Percentiles rank a stretch among this genome's conserved stretches.
Conservation (phyloP, 2,797 vertebrate genomes). For the Falco rusticolus region DNA sequence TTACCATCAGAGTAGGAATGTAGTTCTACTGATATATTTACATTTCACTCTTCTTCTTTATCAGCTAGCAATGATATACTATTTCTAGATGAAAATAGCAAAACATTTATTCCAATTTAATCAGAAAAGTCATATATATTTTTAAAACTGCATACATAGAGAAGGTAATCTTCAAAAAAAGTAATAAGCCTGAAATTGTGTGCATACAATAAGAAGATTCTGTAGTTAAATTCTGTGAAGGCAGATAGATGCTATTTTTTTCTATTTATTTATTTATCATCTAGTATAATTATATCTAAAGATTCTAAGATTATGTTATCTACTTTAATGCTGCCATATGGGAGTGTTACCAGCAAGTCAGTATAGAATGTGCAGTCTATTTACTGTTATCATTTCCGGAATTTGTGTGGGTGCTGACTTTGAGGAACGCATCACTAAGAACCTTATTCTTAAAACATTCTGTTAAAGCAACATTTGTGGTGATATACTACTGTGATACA, state of each 20-base stretch:
- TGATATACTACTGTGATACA: conserved; percentile 23
- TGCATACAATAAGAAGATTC: background rate
- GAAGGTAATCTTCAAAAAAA: background rate
- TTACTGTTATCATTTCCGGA: background rate
- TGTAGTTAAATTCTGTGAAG: background rate
- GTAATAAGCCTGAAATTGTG: background rate
- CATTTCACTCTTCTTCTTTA: background rate
- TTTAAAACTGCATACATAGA: background rate
- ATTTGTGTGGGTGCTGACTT: background rate
- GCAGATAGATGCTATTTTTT: background rate
- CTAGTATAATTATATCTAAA: conserved; percentile 27
- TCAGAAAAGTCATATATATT: background rate
- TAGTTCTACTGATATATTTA: background rate
- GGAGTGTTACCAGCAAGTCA: background rate
- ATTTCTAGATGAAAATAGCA: background rate
- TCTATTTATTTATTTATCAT: conserved; percentile 52
- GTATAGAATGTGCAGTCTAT: background rate
- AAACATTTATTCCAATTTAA: background rate
- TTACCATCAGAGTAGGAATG: background rate
- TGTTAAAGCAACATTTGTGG: conserved; percentile 33
- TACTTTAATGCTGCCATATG: background rate
- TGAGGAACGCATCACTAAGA: conserved; percentile 35
- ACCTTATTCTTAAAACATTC: conserved; percentile 19
- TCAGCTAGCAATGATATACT: background rate
- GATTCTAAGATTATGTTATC: background rate